Base-by-base conservation (phyloP, 2,888 invertebrate genomes). In the Ormyrus thymus region DNA sequence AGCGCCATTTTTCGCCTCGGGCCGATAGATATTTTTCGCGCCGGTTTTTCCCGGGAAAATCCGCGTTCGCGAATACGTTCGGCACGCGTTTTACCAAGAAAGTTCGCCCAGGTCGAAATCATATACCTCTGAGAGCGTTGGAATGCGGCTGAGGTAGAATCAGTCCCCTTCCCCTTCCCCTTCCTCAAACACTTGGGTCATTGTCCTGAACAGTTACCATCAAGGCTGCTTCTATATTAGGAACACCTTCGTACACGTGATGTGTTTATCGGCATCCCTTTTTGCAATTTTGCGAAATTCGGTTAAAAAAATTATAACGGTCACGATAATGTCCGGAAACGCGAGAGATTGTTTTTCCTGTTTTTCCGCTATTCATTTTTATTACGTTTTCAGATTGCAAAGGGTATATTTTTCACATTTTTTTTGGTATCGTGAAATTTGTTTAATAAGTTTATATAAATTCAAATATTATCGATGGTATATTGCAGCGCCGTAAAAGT, bases 141-240 rank as follows among this genome's bases (percentile, higher is more conserved):
- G 84, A 84, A 85, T 85, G 84, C 81, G 82, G 84, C 81, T 85
- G 83, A 84, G 82, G 84, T 84, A 83, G 83, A 79, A 82, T 83
- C 82, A 80, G 78, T 83, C 82, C 82, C 82, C 82, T 81, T 81
- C 81, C 81, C 80, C 72, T 76, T 48, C 66, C 75, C 74, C 69
- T 76, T 74, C 68, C 81, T 76, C 79, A 79, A 73, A 76, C 81
- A 73, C 79, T 77, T 76, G 84, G 85, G 84, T 84, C 83, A 83
- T 81, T 83, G 85, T 80, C 81, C 80, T 80, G 64, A 81, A 82
- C 81, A 80, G 81, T 82, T 83, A 81, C 69, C 80, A 82, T 81
- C 80, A 82, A 82, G 82, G 83, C 80, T 81, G 73, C 76, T 81
- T 81, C 79, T 80, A 76, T 82, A 81, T 74, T 73, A 81, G 76